These are phyloP conservation scores for Ricordea florida DNA, from an alignment of 92 coral and sea anemone species.

Conservation along the genomic window DNA sequence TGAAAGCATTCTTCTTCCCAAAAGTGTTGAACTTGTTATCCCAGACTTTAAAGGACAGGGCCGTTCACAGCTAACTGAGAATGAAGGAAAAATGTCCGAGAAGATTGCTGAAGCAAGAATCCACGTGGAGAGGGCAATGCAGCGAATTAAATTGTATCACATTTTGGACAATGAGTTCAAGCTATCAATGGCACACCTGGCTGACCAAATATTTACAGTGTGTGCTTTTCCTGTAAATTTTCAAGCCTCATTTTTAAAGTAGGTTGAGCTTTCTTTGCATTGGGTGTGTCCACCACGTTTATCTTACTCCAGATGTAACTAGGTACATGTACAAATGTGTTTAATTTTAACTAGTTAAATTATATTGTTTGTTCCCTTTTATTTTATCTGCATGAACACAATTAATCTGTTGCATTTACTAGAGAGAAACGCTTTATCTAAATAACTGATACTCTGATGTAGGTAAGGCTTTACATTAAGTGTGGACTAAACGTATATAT, in stretches of 20 bases:
- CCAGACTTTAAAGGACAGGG: slow-evolving; percentile 33
- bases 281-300: too few species aligned
- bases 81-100: slow-evolving; percentile 13
- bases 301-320: too few species aligned
- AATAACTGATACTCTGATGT: too few species aligned
- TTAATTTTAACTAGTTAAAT: too few species aligned
- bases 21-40: slow-evolving; percentile 20
- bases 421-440: too few species aligned
- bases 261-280: neutral
- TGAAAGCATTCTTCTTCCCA: slow-evolving; percentile 52
- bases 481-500: too few species aligned
- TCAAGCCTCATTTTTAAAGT: slow-evolving; percentile 4
- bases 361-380: too few species aligned
- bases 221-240: slow-evolving; percentile 39
- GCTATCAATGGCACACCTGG: slow-evolving; percentile 11
- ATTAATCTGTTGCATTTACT: too few species aligned
- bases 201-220: slow-evolving; percentile 32
- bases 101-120: slow-evolving; percentile 53
- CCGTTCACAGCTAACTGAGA: slow-evolving; percentile 13
- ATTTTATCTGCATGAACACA: too few species aligned
- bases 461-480: too few species aligned
- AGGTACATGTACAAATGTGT: too few species aligned
- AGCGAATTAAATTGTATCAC: neutral
- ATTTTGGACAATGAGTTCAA: slow-evolving; percentile 20
- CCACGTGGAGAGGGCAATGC: slow-evolving; percentile 62